Base-by-base conservation (phyloP, 2,797 vertebrate genomes). In the Spinus olivaceus region DNA sequence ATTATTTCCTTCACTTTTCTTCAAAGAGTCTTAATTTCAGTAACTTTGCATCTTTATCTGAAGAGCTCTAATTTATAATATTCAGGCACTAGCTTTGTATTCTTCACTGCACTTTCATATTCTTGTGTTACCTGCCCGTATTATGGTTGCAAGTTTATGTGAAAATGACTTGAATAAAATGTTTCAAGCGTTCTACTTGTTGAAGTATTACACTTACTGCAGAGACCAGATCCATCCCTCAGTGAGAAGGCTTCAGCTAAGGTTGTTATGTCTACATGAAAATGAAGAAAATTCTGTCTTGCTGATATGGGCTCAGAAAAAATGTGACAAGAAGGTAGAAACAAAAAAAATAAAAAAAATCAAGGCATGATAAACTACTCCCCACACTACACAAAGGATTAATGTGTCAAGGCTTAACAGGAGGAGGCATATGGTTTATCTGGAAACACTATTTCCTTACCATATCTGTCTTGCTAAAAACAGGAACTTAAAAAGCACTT, bases 81-180 rank as follows among this genome's bases (percentile, higher is more conserved):
- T 96, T 95, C 84, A 96, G 94, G 97, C 94, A 97, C 91, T 97
- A 96, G 96, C 97, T 97, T 97, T 96, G 89, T 97, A 96, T 91
- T 97, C 96, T 96, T 97, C 92, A 96, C 95, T 97, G 96, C 94
- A 97, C 95, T 97, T 97, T 97, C 93, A 95, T 96, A 97, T 96
- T 97, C 96, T 96, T 96, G 96, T 97, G 96, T 97, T 97, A 97
- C 97, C 96, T 97, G 95, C 92, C 95, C 94, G n/a, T 98, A 97
- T 95, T 97, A 96, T 92, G 95, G 93, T 97, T 97, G 97, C 97
- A 98, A 97, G 89, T 97, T 97, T 96, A 97, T 97, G 97, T 97
- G 97, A 98, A 98, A 98, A 97, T 97, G 86, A 97, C 97, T 98
- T 98, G 97, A 98, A 98, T 98, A 98, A 98, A 98, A 88, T 92